phyloP scores from a whole-genome alignment of 2,113 vertebrate species.

The Choloepus hoffmanni region DNA sequence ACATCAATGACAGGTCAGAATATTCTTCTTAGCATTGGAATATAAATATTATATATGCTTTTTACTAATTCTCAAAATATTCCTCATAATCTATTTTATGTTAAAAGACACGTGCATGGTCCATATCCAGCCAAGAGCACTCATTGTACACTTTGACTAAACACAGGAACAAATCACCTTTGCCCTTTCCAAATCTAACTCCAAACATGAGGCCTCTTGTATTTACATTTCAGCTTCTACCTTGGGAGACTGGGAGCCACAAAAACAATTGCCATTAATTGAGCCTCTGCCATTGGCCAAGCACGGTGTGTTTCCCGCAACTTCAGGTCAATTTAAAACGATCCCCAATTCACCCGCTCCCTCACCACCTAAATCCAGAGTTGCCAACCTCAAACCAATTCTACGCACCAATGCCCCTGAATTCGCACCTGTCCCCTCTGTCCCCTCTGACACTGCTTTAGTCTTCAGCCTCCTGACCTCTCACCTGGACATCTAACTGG shows the following conservation, averaged over 20 bases:
- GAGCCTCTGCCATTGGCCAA: neutral
- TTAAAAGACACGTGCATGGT: neutral
- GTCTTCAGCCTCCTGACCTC: neutral
- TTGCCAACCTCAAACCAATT: neutral
- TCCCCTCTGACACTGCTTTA: neutral
- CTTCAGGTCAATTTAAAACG: neutral
- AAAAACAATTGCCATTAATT: neutral
- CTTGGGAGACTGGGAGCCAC: neutral
- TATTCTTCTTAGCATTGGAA: conserved; percentile 17
- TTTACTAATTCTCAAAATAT: conserved; percentile 51
- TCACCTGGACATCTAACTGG: neutral
- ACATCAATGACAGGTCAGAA: conserved; percentile 6
- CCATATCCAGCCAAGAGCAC: neutral
- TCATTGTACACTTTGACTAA: neutral
- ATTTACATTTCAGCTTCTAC: neutral
- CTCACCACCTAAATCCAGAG: neutral
- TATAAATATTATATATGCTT: neutral
- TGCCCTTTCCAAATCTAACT: neutral
- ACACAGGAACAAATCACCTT: neutral
- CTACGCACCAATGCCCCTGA: neutral
- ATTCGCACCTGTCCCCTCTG: neutral
- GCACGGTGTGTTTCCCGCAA: neutral
- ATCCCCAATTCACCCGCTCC: neutral
- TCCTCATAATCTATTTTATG: conserved; percentile 19
- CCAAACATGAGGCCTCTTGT: neutral